Evolutionary conservation across 2,797 vertebrate species (phyloP), one percentile per base, ranked within the genome.

Genomic region (Alectoris magna): DNA sequence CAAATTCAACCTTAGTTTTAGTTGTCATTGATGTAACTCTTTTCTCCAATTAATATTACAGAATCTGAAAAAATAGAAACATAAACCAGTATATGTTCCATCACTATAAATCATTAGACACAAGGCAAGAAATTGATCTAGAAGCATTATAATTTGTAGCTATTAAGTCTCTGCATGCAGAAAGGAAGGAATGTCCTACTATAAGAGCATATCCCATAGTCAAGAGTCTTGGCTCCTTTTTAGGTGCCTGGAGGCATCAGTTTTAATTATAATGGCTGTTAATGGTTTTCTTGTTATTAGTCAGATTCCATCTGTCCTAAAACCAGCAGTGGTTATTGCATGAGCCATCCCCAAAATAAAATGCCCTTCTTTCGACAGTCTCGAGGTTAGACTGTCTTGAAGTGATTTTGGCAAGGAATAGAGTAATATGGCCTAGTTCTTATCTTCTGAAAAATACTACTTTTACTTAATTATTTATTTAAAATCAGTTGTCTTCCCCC

Each of bases 221-320:
- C 44, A 55, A 76, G n/a, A 81, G 72, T 87, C 73, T 58, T 84
- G 88, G 58, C 80, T 64, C 85, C 24, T 53, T 53, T 31, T 24
- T 73, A 56, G 68, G 27, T 76, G 83, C 83, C 95, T 53, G 48
- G 70, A 91, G 86, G 84, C 68, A 66, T 59, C 44, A 1, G 13
- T 74, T 94, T 82, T 86, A 92, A 81, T 93, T 92, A 46, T 12
- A 84, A 64, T 0, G 4, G 77, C 74, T 79, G 64, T 74, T 94
- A 88, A 90, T 72, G 56, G 79, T 60, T 87, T 92, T 71, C 75
- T 80, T 91, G 80, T 75, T 83, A 58, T 90, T 87, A 89, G 79
- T 89, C 84, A 91, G 81, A 72, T 71, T 80, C 87, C 94, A 88
- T 90, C 94, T 83, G 83, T 74, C 86, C 90, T 41, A 59, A 66